These are phyloP conservation scores for Lampris incognitus DNA, from an alignment of 2,113 vertebrate genomes.

Conservation along the genomic window DNA sequence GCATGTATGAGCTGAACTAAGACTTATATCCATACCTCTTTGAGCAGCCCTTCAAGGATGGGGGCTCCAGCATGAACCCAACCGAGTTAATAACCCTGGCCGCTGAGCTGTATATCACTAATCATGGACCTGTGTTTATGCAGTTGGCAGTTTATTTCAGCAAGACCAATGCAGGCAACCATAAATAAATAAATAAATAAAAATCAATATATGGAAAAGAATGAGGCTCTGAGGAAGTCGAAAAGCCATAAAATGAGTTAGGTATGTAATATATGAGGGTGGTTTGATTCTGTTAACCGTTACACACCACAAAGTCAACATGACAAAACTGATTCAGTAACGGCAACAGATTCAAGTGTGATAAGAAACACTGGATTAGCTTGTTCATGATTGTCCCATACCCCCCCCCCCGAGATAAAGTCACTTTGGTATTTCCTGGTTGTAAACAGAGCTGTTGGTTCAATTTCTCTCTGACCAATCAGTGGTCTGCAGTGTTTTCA, in stretches of 20 bases:
- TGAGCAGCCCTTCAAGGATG: too few species aligned
- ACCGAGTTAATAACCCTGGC: background rate
- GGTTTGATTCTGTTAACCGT: too few species aligned
- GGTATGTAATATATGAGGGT: background rate
- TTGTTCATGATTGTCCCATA: slow-evolving; percentile 4
- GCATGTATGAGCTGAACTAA: slow-evolving; percentile 5
- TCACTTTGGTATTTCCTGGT: background rate
- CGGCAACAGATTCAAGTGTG: background rate
- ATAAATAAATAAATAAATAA: too few species aligned
- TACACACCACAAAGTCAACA: background rate
- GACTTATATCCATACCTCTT: slow-evolving; percentile 4
- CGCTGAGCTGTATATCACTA: background rate
- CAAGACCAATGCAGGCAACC: too few species aligned
- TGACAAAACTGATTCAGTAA: background rate
- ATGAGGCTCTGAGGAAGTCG: background rate
- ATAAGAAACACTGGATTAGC: slow-evolving; percentile 29
- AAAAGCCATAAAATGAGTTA: background rate
- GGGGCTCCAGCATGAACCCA: background rate
- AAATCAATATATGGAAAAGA: too few species aligned
- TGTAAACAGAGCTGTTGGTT: too few species aligned
- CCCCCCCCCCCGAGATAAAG: slow-evolving; percentile 26
- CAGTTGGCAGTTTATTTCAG: too few species aligned
- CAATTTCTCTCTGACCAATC: too few species aligned
- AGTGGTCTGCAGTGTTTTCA: too few species aligned
- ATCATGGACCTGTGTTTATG: background rate